Evolutionary conservation across 2,888 invertebrate species (phyloP), one percentile per base, ranked within the genome.

Genomic region (Rhamphomyia laevipes): DNA sequence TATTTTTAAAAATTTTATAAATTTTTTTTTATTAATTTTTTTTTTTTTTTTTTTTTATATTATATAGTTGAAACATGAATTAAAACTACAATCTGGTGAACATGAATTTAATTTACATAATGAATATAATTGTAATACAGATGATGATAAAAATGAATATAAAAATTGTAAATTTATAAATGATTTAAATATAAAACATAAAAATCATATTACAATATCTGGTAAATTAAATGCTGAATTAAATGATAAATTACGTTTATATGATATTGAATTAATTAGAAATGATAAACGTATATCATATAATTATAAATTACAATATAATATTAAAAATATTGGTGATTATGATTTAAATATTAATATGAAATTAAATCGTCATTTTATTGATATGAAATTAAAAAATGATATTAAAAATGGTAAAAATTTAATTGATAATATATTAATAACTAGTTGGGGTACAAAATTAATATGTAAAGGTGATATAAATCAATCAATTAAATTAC

Each of bases 271-370:
- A 53, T 70, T 77, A 1, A 67, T 73, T 31, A 81, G 81, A 58
- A 71, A 74, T 0, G 77, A 80, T 51, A 76, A 78, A 52, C 77
- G 78, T 43, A 69, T 77, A 1, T 73, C 74, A 2, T 61, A 75
- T 0, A 72, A 74, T 45, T 51, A 79, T 1, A 71, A 73, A 13
- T 66, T 69, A 2, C n/a, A 68, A 73, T 49, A 58, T 63, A 16
- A 68, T n/a, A 73, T 52, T 63, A 66, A 21, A 71, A 69, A 33
- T 58, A 55, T 59, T 2, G 59, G 61, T 12, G 66, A 68, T 23
- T 77, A 77, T 3, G 78, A 80, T 47, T 56, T 84, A 0, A 75
- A 79, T 16, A 72, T 83, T 1, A 78, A 79, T 55, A 72, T 75
- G 1, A 73, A 74, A 45, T 64, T 72, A 0, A 68, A 70, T 38